These are phyloP conservation scores for Hirtodrosophila histrioides DNA, from an alignment of 2,888 invertebrate genomes.

Conservation along the genomic window DNA sequence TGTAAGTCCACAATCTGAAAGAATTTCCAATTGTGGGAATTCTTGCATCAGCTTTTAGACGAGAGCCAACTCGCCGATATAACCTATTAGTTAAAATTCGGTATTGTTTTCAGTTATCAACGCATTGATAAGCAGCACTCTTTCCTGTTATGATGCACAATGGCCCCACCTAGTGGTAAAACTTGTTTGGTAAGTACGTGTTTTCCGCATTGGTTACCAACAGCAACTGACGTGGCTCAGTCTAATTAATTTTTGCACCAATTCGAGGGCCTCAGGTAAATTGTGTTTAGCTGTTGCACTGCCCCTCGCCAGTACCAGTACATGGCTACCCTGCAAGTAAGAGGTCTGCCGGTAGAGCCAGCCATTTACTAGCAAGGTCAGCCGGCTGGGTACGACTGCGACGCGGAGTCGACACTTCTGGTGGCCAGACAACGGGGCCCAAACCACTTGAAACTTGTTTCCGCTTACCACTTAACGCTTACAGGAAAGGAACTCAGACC, in stretches of 20 bases:
- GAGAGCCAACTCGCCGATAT: background rate
- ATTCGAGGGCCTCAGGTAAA: conserved; percentile 35
- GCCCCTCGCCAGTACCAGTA: background rate
- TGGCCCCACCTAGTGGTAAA: conserved; percentile 9
- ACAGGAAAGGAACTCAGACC: conserved; percentile 7
- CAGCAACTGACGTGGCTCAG: conserved; percentile 35
- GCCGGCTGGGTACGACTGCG: conserved; percentile 20
- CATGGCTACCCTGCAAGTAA: conserved; percentile 22
- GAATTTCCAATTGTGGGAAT: background rate
- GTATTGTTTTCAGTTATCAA: conserved; percentile 29
- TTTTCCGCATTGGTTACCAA: conserved; percentile 41
- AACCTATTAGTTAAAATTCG: conserved; percentile 7
- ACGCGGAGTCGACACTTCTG: conserved; percentile 40
- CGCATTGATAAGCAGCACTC: conserved; percentile 33
- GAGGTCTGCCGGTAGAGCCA: conserved; percentile 47
- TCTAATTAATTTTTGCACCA: conserved; percentile 36
- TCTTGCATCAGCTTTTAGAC: conserved; percentile 28
- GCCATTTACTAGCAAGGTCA: conserved; percentile 47
- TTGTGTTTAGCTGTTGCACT: conserved; percentile 13
- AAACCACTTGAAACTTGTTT: conserved; percentile 45
- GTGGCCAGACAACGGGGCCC: conserved; percentile 29
- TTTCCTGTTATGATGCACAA: conserved; percentile 7
- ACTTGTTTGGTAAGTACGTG: conserved; percentile 29
- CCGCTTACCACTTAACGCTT: conserved; percentile 7
- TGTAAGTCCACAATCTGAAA: background rate